Percentiles rank a stretch among this genome's conserved stretches.
These are phyloP conservation scores for Caenorhabditis panamensis DNA, from an alignment of 2,888 invertebrate genomes.

Conservation along the genomic window DNA sequence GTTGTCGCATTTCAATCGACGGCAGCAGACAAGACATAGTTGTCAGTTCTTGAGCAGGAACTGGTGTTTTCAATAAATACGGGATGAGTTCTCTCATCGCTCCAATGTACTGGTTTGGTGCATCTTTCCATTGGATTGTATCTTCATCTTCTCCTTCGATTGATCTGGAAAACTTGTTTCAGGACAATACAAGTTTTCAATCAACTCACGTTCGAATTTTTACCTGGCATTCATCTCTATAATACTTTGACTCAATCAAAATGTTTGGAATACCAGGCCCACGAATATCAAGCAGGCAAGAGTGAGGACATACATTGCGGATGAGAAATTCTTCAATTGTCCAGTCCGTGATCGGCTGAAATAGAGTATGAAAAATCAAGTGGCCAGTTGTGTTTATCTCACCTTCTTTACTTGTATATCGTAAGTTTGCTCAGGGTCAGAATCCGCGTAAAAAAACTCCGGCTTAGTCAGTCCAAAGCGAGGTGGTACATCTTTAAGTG, in stretches of 20 bases:
- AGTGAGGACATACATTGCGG: background rate
- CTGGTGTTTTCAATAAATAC: background rate
- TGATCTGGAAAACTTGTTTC: background rate
- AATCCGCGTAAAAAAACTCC: background rate
- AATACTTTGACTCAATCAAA: background rate
- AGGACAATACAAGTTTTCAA: background rate
- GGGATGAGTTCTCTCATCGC: background rate
- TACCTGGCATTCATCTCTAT: background rate
- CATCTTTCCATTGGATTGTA: background rate
- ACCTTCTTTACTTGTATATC: background rate
- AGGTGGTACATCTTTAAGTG: background rate
- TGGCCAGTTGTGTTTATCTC: background rate
- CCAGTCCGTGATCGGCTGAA: background rate
- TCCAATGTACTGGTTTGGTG: background rate
- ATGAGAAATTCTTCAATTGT: background rate
- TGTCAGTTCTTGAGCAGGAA: background rate
- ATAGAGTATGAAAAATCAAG: background rate
- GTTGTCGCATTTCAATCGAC: background rate
- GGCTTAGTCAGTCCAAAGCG: background rate
- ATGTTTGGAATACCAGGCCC: background rate
- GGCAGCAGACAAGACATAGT: background rate
- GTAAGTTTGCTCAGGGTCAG: background rate
- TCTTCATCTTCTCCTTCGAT: background rate
- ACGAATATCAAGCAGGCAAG: background rate
- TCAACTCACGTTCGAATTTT: slow-evolving; percentile 1